These are phyloP conservation scores for Oriolus oriolus DNA, from an alignment of 2,113 vertebrate species.

Conservation along the genomic window DNA sequence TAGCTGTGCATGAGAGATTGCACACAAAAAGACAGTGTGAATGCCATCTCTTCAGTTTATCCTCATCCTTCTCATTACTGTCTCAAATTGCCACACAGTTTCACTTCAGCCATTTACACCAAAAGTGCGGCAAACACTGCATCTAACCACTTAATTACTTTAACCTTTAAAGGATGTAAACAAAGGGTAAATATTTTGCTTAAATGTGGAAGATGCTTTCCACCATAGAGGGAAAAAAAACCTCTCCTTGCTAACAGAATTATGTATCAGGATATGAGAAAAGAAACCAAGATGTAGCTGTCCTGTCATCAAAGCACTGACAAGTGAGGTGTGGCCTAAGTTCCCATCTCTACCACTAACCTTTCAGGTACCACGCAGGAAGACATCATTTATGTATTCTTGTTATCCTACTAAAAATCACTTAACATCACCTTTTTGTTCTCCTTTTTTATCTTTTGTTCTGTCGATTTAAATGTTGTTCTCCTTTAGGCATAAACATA, in stretches of 20 bases:
- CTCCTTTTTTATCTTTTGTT: background rate
- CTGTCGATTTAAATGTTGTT: background rate
- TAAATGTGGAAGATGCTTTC: background rate
- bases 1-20: background rate
- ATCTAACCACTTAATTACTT: background rate
- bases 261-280: background rate
- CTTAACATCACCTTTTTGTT: background rate
- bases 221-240: accelerated
- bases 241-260: background rate
- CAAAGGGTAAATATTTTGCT: background rate
- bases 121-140: background rate
- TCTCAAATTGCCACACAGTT: background rate
- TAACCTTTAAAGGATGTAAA: background rate
- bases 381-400: background rate
- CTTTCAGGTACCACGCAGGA: background rate
- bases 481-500: background rate
- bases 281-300: background rate
- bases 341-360: background rate
- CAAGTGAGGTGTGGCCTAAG: background rate
- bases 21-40: background rate
- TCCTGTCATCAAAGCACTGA: background rate
- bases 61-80: background rate
- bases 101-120: background rate
- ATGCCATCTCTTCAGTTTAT: background rate
- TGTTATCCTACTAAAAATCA: background rate